Percentiles rank a stretch among this genome's conserved stretches.
Conservation (phyloP, 2,113 vertebrate species). For the Plestiodon gilberti region DNA sequence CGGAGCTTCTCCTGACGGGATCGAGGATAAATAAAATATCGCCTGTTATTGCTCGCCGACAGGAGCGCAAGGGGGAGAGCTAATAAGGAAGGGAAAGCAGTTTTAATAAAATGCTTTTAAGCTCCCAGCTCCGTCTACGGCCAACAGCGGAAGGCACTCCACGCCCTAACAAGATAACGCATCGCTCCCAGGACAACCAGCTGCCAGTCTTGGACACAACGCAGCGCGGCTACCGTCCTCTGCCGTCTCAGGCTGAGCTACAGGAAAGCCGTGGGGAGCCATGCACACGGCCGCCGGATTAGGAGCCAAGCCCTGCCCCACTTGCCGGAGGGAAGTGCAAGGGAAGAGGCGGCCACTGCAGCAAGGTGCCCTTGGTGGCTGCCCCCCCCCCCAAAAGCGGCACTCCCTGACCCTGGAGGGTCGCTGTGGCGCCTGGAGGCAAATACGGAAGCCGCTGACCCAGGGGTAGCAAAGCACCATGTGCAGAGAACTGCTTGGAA, state of each 20-base stretch:
- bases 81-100: neutral
- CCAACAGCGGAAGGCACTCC: neutral
- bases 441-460: neutral
- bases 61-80: constrained; percentile 6
- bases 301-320: neutral
- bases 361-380: neutral
- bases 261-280: neutral
- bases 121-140: neutral
- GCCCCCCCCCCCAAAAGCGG: too few species aligned
- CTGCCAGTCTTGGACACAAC: neutral
- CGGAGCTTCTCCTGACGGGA: constrained; percentile 15
- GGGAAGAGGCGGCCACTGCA: neutral
- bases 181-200: too few species aligned
- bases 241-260: neutral
- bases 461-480: too few species aligned
- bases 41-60: neutral
- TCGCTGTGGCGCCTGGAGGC: neutral
- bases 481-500: neutral
- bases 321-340: neutral
- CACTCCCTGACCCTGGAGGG: neutral
- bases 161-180: neutral
- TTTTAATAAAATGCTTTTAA: constrained; percentile 23
- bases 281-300: neutral
- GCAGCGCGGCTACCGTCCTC: neutral
- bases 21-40: constrained; percentile 26